A percentile compares a stretch with the other conserved stretches of the same genome.
Evolutionary conservation across 2,888 invertebrate genomes (phyloP).

Genomic region (Exocentrus adspersus): DNA sequence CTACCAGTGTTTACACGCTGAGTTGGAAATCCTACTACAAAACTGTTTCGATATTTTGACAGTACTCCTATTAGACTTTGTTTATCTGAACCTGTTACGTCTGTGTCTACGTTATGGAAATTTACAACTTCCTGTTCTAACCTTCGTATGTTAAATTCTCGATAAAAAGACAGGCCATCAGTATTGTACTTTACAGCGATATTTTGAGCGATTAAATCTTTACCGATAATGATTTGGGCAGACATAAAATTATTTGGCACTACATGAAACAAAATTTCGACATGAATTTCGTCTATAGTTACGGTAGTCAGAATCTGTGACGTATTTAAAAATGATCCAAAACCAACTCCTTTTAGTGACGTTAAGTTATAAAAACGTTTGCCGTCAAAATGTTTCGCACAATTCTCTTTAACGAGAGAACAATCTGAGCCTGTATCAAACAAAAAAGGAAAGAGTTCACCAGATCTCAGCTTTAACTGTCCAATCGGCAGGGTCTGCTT

Average conservation of each 20-base stretch:
- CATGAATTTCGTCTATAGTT: neutral
- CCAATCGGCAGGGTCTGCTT: neutral
- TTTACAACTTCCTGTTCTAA: neutral
- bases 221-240: neutral
- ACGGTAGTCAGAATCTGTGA: neutral
- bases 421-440: neutral
- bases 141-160: neutral
- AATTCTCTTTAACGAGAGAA: neutral
- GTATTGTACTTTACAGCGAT: neutral
- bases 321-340: neutral
- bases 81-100: neutral
- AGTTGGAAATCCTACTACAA: neutral
- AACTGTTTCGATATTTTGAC: neutral
- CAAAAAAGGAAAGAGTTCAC: no score
- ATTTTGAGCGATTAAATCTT: no score
- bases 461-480: neutral
- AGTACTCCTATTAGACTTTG: neutral
- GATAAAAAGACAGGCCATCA: neutral
- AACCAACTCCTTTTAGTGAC: neutral
- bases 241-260: neutral
- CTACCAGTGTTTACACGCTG: neutral
- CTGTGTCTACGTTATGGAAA: neutral
- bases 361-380: neutral
- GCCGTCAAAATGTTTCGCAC: neutral
- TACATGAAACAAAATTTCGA: neutral